Evolutionary conservation across 2,113 vertebrate species (phyloP).

Genomic region (Bos javanicus): DNA sequence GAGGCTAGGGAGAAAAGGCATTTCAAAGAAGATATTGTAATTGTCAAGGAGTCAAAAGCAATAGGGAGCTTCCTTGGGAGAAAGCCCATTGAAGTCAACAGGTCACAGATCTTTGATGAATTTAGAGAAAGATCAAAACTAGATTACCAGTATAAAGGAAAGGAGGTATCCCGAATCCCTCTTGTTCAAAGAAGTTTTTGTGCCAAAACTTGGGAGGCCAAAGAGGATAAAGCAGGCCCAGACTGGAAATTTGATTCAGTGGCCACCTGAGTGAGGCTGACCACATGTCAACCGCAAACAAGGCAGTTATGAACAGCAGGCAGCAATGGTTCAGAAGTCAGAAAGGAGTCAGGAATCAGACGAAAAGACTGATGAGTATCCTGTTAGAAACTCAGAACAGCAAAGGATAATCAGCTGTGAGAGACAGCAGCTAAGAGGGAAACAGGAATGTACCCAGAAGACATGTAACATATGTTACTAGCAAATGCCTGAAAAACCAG

Average conservation of each 20-base stretch:
- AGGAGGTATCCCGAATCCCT: not conserved
- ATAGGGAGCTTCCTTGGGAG: not conserved
- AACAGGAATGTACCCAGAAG: not conserved
- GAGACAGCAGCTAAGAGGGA: not conserved
- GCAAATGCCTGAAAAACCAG: not conserved
- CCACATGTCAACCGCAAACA: not conserved
- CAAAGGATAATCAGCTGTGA: not conserved
- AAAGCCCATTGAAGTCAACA: not conserved
- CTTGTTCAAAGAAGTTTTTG: not conserved
- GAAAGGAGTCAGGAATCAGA: not conserved
- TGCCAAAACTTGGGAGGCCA: not conserved
- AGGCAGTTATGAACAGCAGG: not conserved
- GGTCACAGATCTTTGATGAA: not conserved
- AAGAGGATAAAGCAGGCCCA: not conserved
- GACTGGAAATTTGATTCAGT: not conserved
- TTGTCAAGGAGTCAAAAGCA: not conserved
- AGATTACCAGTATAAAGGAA: not conserved
- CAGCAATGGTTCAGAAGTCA: not conserved
- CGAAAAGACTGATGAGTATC: not conserved
- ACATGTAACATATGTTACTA: not conserved
- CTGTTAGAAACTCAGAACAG: not conserved
- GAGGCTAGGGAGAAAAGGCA: not conserved
- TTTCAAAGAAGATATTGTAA: not conserved
- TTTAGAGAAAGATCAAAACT: conserved; percentile 18
- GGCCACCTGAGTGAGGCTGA: not conserved